A percentile compares a stretch with the other conserved stretches of the same genome.
These are phyloP conservation scores for Rhizomys pruinosus DNA, from an alignment of 2,113 vertebrate genomes.

Conservation along the genomic window DNA sequence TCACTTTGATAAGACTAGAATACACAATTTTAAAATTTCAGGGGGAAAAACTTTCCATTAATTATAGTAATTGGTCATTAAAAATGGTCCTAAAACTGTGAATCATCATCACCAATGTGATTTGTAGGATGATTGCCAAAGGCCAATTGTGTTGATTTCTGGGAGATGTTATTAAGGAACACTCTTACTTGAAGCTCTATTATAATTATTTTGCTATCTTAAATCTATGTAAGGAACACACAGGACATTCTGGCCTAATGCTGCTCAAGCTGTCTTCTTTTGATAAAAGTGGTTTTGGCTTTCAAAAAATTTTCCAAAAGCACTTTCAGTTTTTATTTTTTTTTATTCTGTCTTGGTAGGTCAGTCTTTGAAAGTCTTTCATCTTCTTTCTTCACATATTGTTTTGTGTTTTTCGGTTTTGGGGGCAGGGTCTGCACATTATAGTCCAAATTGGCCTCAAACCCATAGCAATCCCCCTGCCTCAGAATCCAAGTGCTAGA, in stretches of 20 bases:
- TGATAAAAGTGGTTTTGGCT: constrained; percentile 58
- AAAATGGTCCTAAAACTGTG: constrained; percentile 1
- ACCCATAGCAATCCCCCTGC: background rate
- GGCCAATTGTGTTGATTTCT: background rate
- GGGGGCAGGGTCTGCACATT: background rate
- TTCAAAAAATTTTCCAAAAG: constrained; percentile 65
- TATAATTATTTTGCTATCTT: constrained; percentile 35
- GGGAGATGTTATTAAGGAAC: constrained; percentile 15
- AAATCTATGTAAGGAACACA: background rate
- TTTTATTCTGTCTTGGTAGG: background rate
- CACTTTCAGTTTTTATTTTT: background rate
- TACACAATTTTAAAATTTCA: background rate
- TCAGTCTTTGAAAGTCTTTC: background rate
- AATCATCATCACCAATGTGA: background rate
- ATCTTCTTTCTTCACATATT: background rate
- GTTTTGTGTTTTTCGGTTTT: background rate
- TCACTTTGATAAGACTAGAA: background rate
- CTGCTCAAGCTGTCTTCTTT: constrained; percentile 28
- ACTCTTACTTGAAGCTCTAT: background rate
- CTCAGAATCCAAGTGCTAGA: background rate
- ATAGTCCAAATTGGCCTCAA: background rate
- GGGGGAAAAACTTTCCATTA: background rate
- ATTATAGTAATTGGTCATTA: background rate
- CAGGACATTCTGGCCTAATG: constrained; percentile 7
- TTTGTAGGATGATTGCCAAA: background rate